phyloP scores from a whole-genome alignment of 2,113 vertebrate species.

The Lepus europaeus region DNA sequence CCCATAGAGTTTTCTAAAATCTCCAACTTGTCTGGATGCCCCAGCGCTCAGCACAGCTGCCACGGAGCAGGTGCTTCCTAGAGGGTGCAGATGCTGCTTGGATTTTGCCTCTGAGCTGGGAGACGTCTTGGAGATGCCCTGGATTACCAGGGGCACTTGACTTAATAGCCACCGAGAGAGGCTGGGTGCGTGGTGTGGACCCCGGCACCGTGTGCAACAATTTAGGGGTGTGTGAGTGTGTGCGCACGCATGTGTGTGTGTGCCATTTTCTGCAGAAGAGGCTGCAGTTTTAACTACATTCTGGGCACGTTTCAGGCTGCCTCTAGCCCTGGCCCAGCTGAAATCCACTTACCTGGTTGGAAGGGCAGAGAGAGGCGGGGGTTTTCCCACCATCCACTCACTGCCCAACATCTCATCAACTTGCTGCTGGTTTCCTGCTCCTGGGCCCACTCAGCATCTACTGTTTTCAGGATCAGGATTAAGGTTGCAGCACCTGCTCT shows the following conservation, averaged over 20 bases:
- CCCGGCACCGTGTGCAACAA: background rate
- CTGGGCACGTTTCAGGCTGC: background rate
- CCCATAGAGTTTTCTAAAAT: background rate
- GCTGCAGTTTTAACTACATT: background rate
- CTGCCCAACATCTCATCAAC: no score
- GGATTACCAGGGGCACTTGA: constrained; percentile 47
- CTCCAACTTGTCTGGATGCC: background rate
- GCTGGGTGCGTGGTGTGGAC: no score
- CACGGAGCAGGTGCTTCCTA: constrained; percentile 23
- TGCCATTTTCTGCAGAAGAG: background rate
- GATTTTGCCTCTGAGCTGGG: constrained; percentile 36
- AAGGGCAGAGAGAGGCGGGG: background rate
- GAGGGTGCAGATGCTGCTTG: constrained; percentile 30
- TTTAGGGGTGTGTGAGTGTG: background rate
- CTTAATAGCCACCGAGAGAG: background rate
- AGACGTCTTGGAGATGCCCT: constrained; percentile 4
- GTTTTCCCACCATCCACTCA: background rate
- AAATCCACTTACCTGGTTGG: background rate
- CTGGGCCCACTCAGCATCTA: background rate
- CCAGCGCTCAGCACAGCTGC: constrained; percentile 48
- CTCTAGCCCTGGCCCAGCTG: background rate
- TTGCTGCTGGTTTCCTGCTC: background rate
- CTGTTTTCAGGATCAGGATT: background rate
- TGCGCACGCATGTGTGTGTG: no score
- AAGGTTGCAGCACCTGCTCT: background rate